These are phyloP conservation scores for Zaprionus taronus DNA, from an alignment of 1,140 invertebrate species.

Conservation along the genomic window DNA sequence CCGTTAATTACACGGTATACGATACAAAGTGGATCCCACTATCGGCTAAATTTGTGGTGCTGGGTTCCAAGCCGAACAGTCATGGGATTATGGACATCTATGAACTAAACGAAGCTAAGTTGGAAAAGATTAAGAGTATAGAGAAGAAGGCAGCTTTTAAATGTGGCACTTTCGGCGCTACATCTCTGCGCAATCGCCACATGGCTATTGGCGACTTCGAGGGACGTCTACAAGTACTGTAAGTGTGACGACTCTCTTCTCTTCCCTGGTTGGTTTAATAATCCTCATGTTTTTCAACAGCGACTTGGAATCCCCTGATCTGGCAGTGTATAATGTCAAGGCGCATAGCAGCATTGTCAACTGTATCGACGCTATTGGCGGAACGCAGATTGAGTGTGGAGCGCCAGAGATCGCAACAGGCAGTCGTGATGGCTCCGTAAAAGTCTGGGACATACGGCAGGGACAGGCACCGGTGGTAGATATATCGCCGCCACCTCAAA, in stretches of 20 bases:
- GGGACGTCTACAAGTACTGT: constrained; percentile 94
- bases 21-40: constrained; percentile 98
- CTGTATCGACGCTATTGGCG: constrained; percentile 96
- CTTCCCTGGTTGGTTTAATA: neutral
- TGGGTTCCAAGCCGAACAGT: constrained; percentile 93
- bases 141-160: constrained; percentile 94
- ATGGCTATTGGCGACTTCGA: constrained; percentile 97
- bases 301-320: constrained; percentile 90
- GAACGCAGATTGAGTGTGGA: constrained; percentile 91
- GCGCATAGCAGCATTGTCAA: constrained; percentile 96
- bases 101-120: constrained; percentile 90
- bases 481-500: constrained; percentile 90
- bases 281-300: constrained; percentile 85
- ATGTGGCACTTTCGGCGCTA: constrained; percentile 96
- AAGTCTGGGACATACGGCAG: constrained; percentile 97
- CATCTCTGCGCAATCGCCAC: constrained; percentile 90
- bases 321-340: constrained; percentile 92
- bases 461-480: constrained; percentile 94
- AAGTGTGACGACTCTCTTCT: constrained; percentile 44
- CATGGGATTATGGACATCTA: constrained; percentile 95
- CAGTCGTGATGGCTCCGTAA: constrained; percentile 96
- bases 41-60: constrained; percentile 94
- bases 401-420: constrained; percentile 98
- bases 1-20: constrained; percentile 93
- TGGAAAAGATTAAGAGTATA: constrained; percentile 90